Percentiles rank a stretch among this genome's conserved stretches.
phyloP scores from a whole-genome alignment of 2,888 invertebrate genomes.

The Oxyscelio sp. region DNA sequence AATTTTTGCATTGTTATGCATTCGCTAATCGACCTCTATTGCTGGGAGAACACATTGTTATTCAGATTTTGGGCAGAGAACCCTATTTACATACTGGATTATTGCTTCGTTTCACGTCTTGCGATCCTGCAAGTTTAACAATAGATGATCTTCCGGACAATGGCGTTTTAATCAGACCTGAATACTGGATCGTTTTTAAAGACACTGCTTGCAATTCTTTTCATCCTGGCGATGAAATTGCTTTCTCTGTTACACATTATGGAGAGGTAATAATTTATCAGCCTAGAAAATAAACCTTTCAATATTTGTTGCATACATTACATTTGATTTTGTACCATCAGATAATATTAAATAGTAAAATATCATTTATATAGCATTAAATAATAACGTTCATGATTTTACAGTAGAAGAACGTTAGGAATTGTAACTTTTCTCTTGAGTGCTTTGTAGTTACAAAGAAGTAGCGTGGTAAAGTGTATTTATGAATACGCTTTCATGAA shows the following conservation, averaged over 20 bases:
- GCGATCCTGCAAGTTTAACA: conserved; percentile 95
- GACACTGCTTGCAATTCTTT: conserved; percentile 96
- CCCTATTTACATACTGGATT: conserved; percentile 96
- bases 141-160: conserved; percentile 95
- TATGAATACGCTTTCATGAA: no score
- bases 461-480: no score
- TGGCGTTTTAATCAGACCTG: conserved; percentile 97
- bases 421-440: no score
- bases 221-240: conserved; percentile 96
- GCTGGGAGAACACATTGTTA: conserved; percentile 95
- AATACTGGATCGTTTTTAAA: conserved; percentile 99
- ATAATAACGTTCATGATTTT: no score
- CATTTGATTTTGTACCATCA: no score
- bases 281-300: no score
- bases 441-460: no score
- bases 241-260: conserved; percentile 93
- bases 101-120: conserved; percentile 97
- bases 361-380: no score
- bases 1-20: conserved; percentile 98
- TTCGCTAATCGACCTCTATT: conserved; percentile 96
- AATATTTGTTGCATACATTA: no score
- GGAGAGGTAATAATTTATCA: conserved; percentile 92
- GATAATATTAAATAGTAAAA: no score
- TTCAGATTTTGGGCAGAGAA: conserved; percentile 95
- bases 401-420: no score